Evolutionary conservation across 2,888 invertebrate species (phyloP).

Genomic region (Leptinotarsa haldemani): DNA sequence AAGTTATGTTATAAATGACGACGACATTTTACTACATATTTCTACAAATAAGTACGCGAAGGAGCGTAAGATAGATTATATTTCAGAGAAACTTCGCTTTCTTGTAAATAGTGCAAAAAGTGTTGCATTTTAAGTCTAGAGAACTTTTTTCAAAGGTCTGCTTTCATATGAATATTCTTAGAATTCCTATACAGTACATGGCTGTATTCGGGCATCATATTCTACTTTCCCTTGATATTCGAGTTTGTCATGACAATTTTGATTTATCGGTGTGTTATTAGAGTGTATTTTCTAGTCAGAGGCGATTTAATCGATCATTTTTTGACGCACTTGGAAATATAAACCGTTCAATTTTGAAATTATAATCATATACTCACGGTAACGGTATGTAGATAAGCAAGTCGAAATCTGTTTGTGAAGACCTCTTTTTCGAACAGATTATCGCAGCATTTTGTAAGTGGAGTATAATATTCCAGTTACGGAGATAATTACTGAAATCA

Average conservation of each 20-base stretch:
- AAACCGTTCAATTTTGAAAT: slow-evolving; percentile 23
- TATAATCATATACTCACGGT: slow-evolving; percentile 11
- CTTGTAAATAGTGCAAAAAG: slow-evolving; percentile 19
- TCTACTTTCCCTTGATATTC: slow-evolving; percentile 33
- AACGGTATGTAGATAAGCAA: slow-evolving; percentile 13
- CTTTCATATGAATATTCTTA: slow-evolving; percentile 22
- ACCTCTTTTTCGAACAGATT: not conserved
- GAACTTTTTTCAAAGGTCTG: slow-evolving; percentile 21
- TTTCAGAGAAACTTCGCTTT: slow-evolving; percentile 26
- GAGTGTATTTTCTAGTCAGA: slow-evolving; percentile 24
- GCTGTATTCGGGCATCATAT: slow-evolving; percentile 22
- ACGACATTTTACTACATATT: slow-evolving; percentile 21
- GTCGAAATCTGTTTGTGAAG: slow-evolving; percentile 16
- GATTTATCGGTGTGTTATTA: slow-evolving; percentile 33
- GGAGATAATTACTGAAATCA: slow-evolving; percentile 1
- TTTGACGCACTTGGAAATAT: slow-evolving; percentile 28
- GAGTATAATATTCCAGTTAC: slow-evolving; percentile 12
- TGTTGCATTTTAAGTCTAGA: slow-evolving; percentile 22
- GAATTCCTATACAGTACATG: slow-evolving; percentile 24
- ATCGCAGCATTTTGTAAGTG: not conserved
- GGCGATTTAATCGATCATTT: slow-evolving; percentile 29
- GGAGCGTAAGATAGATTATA: slow-evolving; percentile 20
- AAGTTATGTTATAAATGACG: slow-evolving; percentile 20
- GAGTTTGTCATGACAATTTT: slow-evolving; percentile 30
- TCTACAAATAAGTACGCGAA: slow-evolving; percentile 15